These are phyloP conservation scores for Stegodyphus dumicola DNA, from an alignment of 1,140 invertebrate genomes.

Conservation along the genomic window DNA sequence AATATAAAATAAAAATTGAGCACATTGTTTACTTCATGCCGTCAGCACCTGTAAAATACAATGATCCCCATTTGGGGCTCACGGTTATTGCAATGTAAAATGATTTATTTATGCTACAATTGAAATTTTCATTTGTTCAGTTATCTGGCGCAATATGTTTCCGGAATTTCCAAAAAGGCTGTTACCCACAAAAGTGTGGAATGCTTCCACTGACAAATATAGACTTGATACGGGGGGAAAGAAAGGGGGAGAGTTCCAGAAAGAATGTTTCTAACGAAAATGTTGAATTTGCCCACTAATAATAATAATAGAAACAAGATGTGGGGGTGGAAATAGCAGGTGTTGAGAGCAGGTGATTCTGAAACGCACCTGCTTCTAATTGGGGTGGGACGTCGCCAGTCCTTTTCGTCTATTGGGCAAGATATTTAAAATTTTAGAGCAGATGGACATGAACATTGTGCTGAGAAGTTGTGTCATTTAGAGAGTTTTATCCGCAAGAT, in stretches of 20 bases:
- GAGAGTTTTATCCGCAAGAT: constrained; percentile 37
- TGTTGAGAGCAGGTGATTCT: constrained; percentile 33
- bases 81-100: constrained; percentile 38
- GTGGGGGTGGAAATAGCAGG: constrained; percentile 36
- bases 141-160: constrained; percentile 38
- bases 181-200: constrained; percentile 39
- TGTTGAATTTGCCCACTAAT: constrained; percentile 39
- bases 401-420: constrained; percentile 39
- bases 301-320: constrained; percentile 41
- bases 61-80: constrained; percentile 36
- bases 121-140: constrained; percentile 40
- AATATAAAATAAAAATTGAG: constrained; percentile 40
- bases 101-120: constrained; percentile 39
- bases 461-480: constrained; percentile 39
- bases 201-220: constrained; percentile 39
- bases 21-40: constrained; percentile 39
- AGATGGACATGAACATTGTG: constrained; percentile 37
- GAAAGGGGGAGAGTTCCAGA: constrained; percentile 34
- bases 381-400: constrained; percentile 33
- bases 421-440: constrained; percentile 40
- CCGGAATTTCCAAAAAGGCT: constrained; percentile 35
- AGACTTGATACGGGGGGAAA: constrained; percentile 38
- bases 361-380: constrained; percentile 39
- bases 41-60: constrained; percentile 39
- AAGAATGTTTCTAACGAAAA: constrained; percentile 38